Evolutionary conservation across 2,888 invertebrate genomes (phyloP).

Genomic region (Drosophila nigricruria): DNA sequence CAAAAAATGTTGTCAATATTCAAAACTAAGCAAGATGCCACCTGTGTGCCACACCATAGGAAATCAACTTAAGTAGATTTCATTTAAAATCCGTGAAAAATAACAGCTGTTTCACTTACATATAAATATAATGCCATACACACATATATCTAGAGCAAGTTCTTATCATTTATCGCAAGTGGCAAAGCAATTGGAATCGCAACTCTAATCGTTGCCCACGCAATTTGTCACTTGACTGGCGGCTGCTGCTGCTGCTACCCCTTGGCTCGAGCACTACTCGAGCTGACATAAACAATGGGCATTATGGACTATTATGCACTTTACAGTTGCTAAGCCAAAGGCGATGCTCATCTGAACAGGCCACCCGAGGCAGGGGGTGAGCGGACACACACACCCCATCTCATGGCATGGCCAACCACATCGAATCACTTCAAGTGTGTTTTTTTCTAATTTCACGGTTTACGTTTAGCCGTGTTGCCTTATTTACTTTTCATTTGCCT

Average conservation of each 20-base stretch:
- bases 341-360: slow-evolving; percentile 44
- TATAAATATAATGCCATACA: neutral
- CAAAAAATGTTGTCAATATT: no score
- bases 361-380: neutral
- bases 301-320: slow-evolving; percentile 65
- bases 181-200: slow-evolving; percentile 21
- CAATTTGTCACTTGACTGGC: slow-evolving; percentile 36
- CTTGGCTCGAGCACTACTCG: slow-evolving; percentile 11
- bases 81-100: neutral
- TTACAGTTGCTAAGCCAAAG: slow-evolving; percentile 55
- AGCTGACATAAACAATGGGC: slow-evolving; percentile 50
- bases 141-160: neutral
- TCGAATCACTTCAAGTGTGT: slow-evolving; percentile 82
- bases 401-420: slow-evolving; percentile 39
- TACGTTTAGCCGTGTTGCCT: slow-evolving; percentile 47
- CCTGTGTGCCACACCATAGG: neutral
- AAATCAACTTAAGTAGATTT: slow-evolving; percentile 4
- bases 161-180: slow-evolving; percentile 23
- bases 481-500: slow-evolving; percentile 77
- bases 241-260: neutral
- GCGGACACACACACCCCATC: slow-evolving; percentile 9
- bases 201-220: slow-evolving; percentile 14
- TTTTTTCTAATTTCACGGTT: slow-evolving; percentile 78
- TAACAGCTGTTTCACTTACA: slow-evolving; percentile 25
- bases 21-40: neutral